Percentiles rank a stretch among this genome's conserved stretches.
These are phyloP conservation scores for Apodemus speciosus DNA, from an alignment of 2,113 vertebrate species.

Conservation along the genomic window DNA sequence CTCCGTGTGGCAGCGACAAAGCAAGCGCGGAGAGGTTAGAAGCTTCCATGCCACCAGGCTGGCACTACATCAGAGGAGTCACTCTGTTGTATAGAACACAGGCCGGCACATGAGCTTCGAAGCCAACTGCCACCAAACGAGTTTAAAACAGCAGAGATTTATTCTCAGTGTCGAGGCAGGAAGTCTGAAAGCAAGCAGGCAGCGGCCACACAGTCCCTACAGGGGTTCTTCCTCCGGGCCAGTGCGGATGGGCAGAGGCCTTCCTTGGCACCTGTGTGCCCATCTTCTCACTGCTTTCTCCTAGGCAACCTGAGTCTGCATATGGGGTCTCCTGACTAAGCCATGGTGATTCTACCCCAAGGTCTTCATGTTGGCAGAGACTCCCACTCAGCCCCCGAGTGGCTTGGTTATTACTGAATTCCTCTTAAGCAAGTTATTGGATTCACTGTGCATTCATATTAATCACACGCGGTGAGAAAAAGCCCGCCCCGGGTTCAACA, in stretches of 20 bases:
- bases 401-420: background rate
- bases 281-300: background rate
- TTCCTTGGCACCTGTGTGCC: background rate
- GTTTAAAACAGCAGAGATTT: background rate
- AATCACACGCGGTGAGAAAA: background rate
- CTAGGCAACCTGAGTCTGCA: background rate
- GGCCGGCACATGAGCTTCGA: background rate
- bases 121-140: background rate
- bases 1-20: background rate
- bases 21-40: background rate
- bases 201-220: background rate
- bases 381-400: background rate
- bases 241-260: background rate
- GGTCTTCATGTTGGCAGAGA: background rate
- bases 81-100: background rate
- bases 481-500: background rate
- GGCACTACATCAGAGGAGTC: fast-evolving
- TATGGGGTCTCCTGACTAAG: background rate
- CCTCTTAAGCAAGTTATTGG: background rate
- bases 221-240: background rate
- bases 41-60: background rate
- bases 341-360: conserved; percentile 10
- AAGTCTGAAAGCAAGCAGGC: background rate
- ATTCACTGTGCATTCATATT: background rate
- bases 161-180: background rate